Evolutionary conservation across 30 jellyfish, hydroid and myxozoan genomes (phyloP), one percentile per base, ranked within the genome.

Genomic region (Hydra vulgaris): DNA sequence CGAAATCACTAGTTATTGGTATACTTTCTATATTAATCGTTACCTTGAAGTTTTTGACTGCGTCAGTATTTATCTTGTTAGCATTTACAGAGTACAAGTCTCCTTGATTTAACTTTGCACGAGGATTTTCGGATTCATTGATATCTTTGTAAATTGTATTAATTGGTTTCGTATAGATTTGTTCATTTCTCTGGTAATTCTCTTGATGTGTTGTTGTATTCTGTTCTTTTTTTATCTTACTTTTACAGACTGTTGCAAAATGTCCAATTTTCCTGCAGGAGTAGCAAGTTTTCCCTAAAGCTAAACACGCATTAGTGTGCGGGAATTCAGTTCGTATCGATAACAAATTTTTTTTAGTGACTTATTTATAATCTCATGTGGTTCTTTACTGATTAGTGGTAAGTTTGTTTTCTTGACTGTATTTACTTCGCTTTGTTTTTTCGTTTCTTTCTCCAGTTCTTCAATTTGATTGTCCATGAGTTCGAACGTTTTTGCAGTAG

Each of bases 361-460:
- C 15, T 8, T 69, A 21, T 20, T 69, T 69, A 3, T 8, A 3
- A 20, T 21, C 26, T 69, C 76, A 20, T 69, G 26, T 69, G 76
- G 76, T 20, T 5, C 61, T 40, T 40, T 12, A 40, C 56, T 21
- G 81, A 7, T 25, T 21, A 73, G 26, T 1, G 26, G 66, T 1
- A n/a, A 21, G 7, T 21, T 73, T 25, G 8, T 25, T 21, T 73
- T 73, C 66, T 5, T 25, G 7, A 21, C 81, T 40, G 61, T 73
- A 20, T 73, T 73, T 73, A n/a, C 56, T 25, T 73, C 81, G 53
- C 15, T 20, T 20, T 7, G 22, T 21, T 73, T 73, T 73, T 1
- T 73, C 61, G 81, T 73, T 21, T 21, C 52, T 73, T 73, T n/a
- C 81, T 73, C 23, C 5, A 23, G 25, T 69, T 69, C 61, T 40